phyloP scores from a whole-genome alignment of 2,888 invertebrate species.

The Erynnis tages region DNA sequence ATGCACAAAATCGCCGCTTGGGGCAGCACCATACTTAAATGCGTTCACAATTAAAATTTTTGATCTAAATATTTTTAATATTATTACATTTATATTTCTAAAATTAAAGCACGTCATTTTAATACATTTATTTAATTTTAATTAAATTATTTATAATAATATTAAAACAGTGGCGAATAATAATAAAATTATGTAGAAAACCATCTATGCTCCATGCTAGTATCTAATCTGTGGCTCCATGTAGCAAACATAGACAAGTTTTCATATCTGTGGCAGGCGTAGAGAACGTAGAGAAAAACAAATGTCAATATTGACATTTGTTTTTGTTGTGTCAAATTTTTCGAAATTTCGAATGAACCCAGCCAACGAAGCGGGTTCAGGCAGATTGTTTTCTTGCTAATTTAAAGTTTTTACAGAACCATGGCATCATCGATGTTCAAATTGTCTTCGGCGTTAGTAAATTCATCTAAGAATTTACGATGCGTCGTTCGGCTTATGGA shows the following conservation, averaged over 20 bases:
- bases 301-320: not conserved
- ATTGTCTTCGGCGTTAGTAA: slow-evolving; percentile 52
- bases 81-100: not conserved
- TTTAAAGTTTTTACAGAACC: slow-evolving; percentile 35
- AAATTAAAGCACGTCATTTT: too few relatives aligned
- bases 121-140: too few relatives aligned
- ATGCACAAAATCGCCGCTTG: slow-evolving; percentile 42
- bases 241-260: too few relatives aligned
- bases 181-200: too few relatives aligned
- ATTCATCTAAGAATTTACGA: slow-evolving; percentile 57
- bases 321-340: not conserved
- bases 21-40: slow-evolving; percentile 47
- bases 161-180: too few relatives aligned
- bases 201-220: too few relatives aligned
- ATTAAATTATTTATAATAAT: too few relatives aligned
- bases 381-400: not conserved
- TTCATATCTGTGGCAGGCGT: too few relatives aligned
- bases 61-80: not conserved
- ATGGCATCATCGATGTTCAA: slow-evolving; percentile 70
- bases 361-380: not conserved
- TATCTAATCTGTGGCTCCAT: too few relatives aligned
- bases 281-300: too few relatives aligned
- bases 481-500: slow-evolving; percentile 55
- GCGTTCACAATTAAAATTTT: slow-evolving; percentile 42
- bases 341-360: slow-evolving; percentile 1